Percentiles rank a stretch among this genome's conserved stretches.
Conservation (phyloP, 2,113 vertebrate species). For the Anolis carolinensis region DNA sequence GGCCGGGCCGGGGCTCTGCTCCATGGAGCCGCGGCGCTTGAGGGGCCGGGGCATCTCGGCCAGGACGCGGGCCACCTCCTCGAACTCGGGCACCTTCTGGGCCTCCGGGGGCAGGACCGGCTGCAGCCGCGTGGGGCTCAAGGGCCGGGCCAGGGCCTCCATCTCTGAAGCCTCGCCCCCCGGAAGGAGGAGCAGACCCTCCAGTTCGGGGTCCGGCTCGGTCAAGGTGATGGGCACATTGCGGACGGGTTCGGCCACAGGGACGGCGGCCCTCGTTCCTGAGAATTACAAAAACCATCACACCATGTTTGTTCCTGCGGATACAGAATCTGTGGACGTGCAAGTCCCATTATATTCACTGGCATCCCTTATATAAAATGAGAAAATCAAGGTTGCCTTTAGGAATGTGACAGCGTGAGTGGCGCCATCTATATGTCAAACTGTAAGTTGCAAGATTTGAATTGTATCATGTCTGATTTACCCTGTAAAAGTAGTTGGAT, state of each 20-base stretch:
- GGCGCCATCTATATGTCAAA: too few relatives aligned
- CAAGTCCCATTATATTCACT: too few relatives aligned
- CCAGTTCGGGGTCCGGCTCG: conserved; percentile 81
- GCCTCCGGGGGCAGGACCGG: conserved; percentile 82
- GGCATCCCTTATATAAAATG: too few relatives aligned
- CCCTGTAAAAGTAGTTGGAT: too few relatives aligned
- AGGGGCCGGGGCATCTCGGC: conserved; percentile 88
- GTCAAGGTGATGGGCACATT: not conserved
- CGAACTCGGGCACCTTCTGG: conserved; percentile 74
- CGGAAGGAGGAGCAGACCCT: conserved; percentile 68
- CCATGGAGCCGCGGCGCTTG: conserved; percentile 84
- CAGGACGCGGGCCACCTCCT: conserved; percentile 84
- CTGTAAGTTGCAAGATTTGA: too few relatives aligned
- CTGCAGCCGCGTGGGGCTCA: conserved; percentile 89
- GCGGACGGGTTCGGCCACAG: fast-evolving
- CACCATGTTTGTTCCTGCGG: too few relatives aligned
- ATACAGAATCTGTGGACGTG: too few relatives aligned
- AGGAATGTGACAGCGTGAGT: too few relatives aligned
- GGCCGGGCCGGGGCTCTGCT: conserved; percentile 67
- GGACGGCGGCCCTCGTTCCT: not conserved
- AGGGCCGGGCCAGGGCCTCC: conserved; percentile 75
- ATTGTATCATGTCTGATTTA: too few relatives aligned
- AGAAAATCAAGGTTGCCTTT: too few relatives aligned
- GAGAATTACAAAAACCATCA: too few relatives aligned
- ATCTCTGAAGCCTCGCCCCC: conserved; percentile 49